These are phyloP conservation scores for Acrocephalus kingi DNA, from an alignment of 2,113 vertebrate genomes.

Conservation along the genomic window DNA sequence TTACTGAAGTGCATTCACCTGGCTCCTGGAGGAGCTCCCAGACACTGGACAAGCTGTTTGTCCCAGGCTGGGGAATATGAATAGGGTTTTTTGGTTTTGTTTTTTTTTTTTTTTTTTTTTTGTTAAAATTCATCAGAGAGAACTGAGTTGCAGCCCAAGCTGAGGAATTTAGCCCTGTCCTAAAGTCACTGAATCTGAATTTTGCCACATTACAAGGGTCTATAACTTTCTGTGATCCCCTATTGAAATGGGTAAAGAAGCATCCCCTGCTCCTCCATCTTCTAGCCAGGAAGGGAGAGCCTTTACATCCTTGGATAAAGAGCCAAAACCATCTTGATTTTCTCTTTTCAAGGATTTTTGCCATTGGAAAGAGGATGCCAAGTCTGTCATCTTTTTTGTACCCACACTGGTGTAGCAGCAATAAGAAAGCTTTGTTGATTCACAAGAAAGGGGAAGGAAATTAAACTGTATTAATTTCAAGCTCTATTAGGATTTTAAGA, in stretches of 20 bases:
- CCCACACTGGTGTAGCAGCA: background rate
- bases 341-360: background rate
- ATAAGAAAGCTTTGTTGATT: background rate
- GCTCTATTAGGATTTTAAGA: constrained; percentile 60
- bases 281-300: background rate
- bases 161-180: background rate
- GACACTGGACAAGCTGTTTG: background rate
- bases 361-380: background rate
- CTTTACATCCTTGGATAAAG: background rate
- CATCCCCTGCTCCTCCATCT: background rate
- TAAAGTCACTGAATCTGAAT: background rate
- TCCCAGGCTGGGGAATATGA: background rate
- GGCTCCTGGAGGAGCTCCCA: background rate
- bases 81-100: no score
- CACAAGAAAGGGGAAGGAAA: constrained; percentile 3
- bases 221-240: background rate
- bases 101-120: background rate
- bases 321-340: background rate
- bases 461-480: constrained; percentile 57
- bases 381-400: background rate
- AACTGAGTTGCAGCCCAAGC: background rate
- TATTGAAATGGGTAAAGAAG: background rate
- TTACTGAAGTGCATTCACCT: background rate
- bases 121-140: background rate
- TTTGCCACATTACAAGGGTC: background rate